Evolutionary conservation across 2,113 vertebrate species (phyloP), one percentile per base, ranked within the genome.

Genomic region (Corythornis madagascariensis): DNA sequence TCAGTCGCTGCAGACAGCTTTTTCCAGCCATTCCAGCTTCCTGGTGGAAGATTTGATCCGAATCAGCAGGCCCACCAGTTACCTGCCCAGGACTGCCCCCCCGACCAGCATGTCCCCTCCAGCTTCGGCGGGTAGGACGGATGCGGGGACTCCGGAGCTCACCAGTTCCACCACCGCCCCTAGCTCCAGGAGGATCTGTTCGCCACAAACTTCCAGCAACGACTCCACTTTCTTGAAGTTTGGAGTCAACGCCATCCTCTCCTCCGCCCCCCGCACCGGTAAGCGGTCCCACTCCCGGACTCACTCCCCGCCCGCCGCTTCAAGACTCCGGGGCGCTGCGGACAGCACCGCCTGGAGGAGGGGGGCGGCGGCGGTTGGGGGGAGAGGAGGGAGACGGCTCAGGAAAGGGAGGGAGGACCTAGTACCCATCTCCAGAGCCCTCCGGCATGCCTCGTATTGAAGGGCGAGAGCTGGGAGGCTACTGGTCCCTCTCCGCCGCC

Each of bases 181-280:
- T 31, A 93, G 66, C 71, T 88, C 93, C 50, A 94, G 97, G 63
- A 97, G 96, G 22, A 96, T 97, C 42, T 97, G 98, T 75, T 98
- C 98, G 35, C 92, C 96, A 1, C 98, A 96, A 87, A 95, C 96
- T 45, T 89, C 97, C 69, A 88, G 86, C 93, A 73, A 63, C 83
- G 98, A 99, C 38, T 96, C 99, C 35, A 98, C 97, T 55, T 98
- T 98, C 96, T 98, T 99, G 10, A 99, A 99, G 97, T 99, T 99
- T 80, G 99, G 99, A 35, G 99, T 99, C 88, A 99, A 99, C 53
- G 98, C 99, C 86, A 99, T 99, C 67, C 98, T 99, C 64, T 98
- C 99, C 17, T 99, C 99, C 5, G 88, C 98, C 17, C 97, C 98
- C 64, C 98, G 98, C 65, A 96, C 97, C 59, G 98, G 99, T 99